Evolutionary conservation across 2,113 vertebrate genomes (phyloP), one percentile per base, ranked within the genome.

Genomic region (Mixornis gularis): DNA sequence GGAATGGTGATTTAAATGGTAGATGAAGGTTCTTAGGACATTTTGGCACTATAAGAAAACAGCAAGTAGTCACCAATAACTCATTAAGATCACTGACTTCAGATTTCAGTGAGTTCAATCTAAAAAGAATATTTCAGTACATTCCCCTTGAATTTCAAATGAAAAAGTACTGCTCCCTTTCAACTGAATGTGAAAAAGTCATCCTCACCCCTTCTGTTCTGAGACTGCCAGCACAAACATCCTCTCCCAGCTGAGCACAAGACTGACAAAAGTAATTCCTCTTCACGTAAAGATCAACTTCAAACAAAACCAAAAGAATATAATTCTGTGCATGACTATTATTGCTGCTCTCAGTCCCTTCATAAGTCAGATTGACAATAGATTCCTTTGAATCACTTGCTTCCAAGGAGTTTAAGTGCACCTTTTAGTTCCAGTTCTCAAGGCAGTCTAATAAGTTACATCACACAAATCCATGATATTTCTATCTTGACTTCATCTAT

Each of bases 51-150:
- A 17, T 6, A 72, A 82, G 19, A 59, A 63, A 89, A 25, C 16
- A 94, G 51, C 25, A 73, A 79, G 59, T 70, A 79, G 59, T 53
- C 66, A 79, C 51, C 51, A 44, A 20, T 68, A 93, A 81, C 58
- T 87, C 62, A 82, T 79, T 71, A 82, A 56, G 40, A 87, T 90
- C 62, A 69, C n/a, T 32, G 30, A 40, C 62, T 76, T 85, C 36
- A 72, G 25, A 85, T 79, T 92, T 79, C 44, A 68, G 16, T 24
- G 15, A 79, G 41, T 82, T 78, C 40, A 60, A 41, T 66, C 80
- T 71, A 32, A 78, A 78, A 79, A 58, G 12, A 90, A 4, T 86
- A 90, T 68, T 85, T 89, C 29, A 79, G n/a, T 59, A 60, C 17
- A 68, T 32, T 78, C 12, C 36, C 52, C 58, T 64, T 64, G 52